A percentile compares a stretch with the other conserved stretches of the same genome.
phyloP scores from a whole-genome alignment of 2,888 invertebrate species.

The Endomychus coccineus region DNA sequence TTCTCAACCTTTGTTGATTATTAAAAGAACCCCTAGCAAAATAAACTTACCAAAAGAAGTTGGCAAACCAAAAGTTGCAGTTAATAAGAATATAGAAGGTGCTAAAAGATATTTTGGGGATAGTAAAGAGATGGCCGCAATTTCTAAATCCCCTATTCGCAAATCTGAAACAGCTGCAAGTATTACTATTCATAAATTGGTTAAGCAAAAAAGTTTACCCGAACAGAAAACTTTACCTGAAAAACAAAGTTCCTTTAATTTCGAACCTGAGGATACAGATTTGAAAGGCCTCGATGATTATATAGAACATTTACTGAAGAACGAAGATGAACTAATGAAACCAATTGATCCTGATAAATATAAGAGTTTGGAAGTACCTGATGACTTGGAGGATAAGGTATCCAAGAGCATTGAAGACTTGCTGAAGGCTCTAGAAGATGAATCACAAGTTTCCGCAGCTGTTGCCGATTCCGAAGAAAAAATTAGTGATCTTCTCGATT shows the following conservation, averaged over 20 bases:
- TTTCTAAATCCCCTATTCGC: constrained; percentile 21
- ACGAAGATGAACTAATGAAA: constrained; percentile 40
- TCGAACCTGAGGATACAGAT: constrained; percentile 41
- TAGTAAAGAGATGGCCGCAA: constrained; percentile 13
- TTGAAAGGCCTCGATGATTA: constrained; percentile 39
- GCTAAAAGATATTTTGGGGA: constrained; percentile 43
- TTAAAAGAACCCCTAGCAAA: constrained; percentile 43
- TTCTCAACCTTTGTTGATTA: constrained; percentile 39
- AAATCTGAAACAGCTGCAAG: constrained; percentile 26
- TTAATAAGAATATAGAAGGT: constrained; percentile 33
- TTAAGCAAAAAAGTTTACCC: constrained; percentile 33
- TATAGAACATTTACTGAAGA: constrained; percentile 39
- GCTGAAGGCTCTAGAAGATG: constrained; percentile 39
- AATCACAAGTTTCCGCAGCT: constrained; percentile 29
- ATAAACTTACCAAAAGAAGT: constrained; percentile 39
- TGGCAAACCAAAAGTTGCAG: constrained; percentile 40
- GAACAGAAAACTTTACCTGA: constrained; percentile 17
- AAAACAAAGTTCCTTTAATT: constrained; percentile 35
- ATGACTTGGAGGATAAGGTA: constrained; percentile 24
- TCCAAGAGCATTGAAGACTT: constrained; percentile 43
- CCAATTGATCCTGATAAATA: constrained; percentile 35
- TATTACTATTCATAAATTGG: constrained; percentile 20
- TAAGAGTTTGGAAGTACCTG: constrained; percentile 15
- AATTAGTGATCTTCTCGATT: constrained; percentile 40
- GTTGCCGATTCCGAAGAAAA: constrained; percentile 33